Evolutionary conservation across 2,113 vertebrate species (phyloP), one percentile per base, ranked within the genome.

Genomic region (Oreocharis arfaki): DNA sequence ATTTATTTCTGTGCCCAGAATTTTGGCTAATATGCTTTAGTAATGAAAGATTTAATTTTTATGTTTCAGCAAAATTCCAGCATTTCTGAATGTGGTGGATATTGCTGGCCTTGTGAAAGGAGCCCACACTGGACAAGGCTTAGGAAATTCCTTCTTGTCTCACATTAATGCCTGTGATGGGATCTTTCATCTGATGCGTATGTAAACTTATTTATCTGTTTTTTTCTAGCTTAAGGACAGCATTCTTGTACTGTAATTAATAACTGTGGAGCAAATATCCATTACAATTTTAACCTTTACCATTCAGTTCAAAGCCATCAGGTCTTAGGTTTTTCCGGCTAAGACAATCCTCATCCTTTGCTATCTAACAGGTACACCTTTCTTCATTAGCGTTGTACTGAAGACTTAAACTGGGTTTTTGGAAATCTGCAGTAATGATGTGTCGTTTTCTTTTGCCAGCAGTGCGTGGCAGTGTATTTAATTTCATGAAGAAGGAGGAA

Each of bases 61-160:
- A 7, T 97, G 60, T 98, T 98, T 90, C 94, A 99, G 99, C 98
- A 99, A 99, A 98, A 99, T 99, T 93, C 99, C 99, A 61, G 99
- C 99, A 24, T 99, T 99, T 97, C 98, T 99, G 71, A 99, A 99
- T 68, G 98, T 99, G 64, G 99, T 99, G 97, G 99, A 99, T 98
- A 99, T 99, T 89, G 99, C 99, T 90, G 99, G 99, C 49, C 98
- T 99, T 91, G 99, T 99, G 94, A 99, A 99, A 97, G 99, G 99
- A 94, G 99, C 99, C 60, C 99, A 99, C 56, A 96, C 98, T 41
- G 99, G 99, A 35, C 99, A 99, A 97, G 99, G 99, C 87, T 98
- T 99, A 85, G 99, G 99, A 95, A 99, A 99, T 67, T 99, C 99
- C 93, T 99, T 99, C 97, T 98, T 99, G 95, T 99, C 99, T 61